Evolutionary conservation across 2,113 vertebrate genomes (phyloP), one percentile per base, ranked within the genome.

Genomic region (Hucho hucho): DNA sequence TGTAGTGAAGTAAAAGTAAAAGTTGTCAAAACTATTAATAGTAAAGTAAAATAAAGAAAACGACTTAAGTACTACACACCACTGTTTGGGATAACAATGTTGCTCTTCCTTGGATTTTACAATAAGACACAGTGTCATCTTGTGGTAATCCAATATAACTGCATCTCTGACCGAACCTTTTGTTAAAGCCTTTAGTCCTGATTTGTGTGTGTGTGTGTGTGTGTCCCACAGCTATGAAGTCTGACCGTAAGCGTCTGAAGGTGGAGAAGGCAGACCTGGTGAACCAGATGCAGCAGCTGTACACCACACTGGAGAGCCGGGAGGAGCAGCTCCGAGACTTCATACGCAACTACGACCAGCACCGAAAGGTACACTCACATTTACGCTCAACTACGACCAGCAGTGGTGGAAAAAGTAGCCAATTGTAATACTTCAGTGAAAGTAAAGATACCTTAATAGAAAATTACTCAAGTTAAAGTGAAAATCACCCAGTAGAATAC

Each of bases 221-320:
- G 59, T 46, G 12, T 64, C 72, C 47, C 16, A 0, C 86, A 96
- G 95, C 95, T 85, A 96, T 96, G 95, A 96, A 96, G 74, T 94
- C 94, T 0, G 95, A 96, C 78, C 94, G 95, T 58, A 95, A 95
- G 83, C 93, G 95, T 46, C 90, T 96, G 81, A 96, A 96, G 88
- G 93, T 87, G 0, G 95, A 96, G 88, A 96, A 96, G 84, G 92
- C 93, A 0, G 95, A 96, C 90, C 88, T 96, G 86, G 92, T 95
- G 79, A 96, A 92, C 86, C 95, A 96, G 87, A 96, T 96, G 95
- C 94, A 96, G 86, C 95, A 96, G 92, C 92, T 96, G 18, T 96
- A 96, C 0, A 92, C 95, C 79, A 96, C 95, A 0, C 88, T 96
- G 87, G 95, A 96, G 80, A 95, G 94, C 85, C 92, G 95, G 0